Evolutionary conservation across 2,888 invertebrate genomes (phyloP).

Genomic region (Cheilosia variabilis): DNA sequence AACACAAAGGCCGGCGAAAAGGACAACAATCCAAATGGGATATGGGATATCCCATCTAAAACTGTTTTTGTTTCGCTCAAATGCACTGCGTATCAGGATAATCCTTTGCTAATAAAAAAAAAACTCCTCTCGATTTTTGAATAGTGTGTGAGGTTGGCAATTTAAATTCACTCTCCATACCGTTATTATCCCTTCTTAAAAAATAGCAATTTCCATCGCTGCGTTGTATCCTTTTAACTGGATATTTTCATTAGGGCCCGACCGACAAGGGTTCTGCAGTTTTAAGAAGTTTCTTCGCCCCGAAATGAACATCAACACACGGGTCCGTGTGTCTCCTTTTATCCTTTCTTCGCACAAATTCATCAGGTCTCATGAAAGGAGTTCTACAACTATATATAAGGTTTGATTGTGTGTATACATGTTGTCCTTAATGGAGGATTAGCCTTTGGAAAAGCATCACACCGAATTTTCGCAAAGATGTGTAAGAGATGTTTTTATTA

Average conservation of each 20-base stretch:
- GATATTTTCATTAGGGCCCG: slow-evolving; percentile 64
- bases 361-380: slow-evolving; percentile 27
- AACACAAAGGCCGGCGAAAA: slow-evolving; percentile 24
- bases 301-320: slow-evolving; percentile 61
- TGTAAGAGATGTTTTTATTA: slow-evolving; percentile 70
- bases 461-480: slow-evolving; percentile 66
- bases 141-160: slow-evolving; percentile 36
- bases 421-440: slow-evolving; percentile 74
- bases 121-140: background rate
- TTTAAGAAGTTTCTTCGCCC: slow-evolving; percentile 65
- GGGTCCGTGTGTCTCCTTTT: slow-evolving; percentile 4
- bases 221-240: slow-evolving; percentile 67
- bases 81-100: slow-evolving; percentile 39
- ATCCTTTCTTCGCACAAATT: slow-evolving; percentile 9
- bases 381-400: slow-evolving; percentile 23
- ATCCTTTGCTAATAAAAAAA: slow-evolving; percentile 60
- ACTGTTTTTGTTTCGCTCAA: slow-evolving; percentile 43
- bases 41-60: slow-evolving; percentile 48
- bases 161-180: slow-evolving; percentile 71
- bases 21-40: slow-evolving; percentile 36
- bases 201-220: slow-evolving; percentile 59
- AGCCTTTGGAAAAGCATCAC: slow-evolving; percentile 70
- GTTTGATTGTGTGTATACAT: slow-evolving; percentile 42
- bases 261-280: slow-evolving; percentile 37
- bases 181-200: slow-evolving; percentile 73